Base-by-base conservation (phyloP, 2,888 invertebrate species). In the Ariolimax columbianus region DNA sequence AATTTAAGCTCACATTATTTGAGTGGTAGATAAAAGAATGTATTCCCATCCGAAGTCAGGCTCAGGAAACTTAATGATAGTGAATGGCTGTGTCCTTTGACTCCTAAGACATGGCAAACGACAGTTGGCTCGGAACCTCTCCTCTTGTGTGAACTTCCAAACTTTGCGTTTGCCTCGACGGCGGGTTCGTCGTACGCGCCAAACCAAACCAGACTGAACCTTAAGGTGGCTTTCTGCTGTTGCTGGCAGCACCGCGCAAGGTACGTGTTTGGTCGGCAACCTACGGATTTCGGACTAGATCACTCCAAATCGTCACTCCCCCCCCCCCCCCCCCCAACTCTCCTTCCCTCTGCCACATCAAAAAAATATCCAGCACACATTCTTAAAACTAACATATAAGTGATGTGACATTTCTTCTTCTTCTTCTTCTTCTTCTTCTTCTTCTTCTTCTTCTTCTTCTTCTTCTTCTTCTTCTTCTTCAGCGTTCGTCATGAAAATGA, bases 181-280 rank as follows among this genome's bases (percentile, higher is more conserved):
- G 59, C 55, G 77, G 55, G 59, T 55, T 36, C 26, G 36, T 59
- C 59, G 36, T 36, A 59, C 77, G 59, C 55, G 77, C 59, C 77
- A 33, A 77, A 33, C 23, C 59, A 55, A 40, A 17, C 1, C 77
- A 9, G 77, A 77, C 36, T 47, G 59, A 23, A 33, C 23, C 19
- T 77, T 77, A 7, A 77, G 77, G 77, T 26, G 59, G 59, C 77
- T 59, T 77, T 77, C 77, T 77, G 36, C 36, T 38, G 9, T 33
- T 77, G 36, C 59, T 77, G 77, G 30, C 19, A 19, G 23, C 17
- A 7, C 2, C 55, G 55, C 17, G 14, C 17, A 55, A 55, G 3
- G n/a, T n/a, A n/a, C n/a, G n/a, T n/a, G n/a, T n/a, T n/a, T n/a
- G n/a, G n/a, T n/a, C n/a, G n/a, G n/a, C n/a, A n/a, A n/a, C n/a